These are phyloP conservation scores for Drosophila koepferae DNA, from an alignment of 2,888 invertebrate species.

Conservation along the genomic window DNA sequence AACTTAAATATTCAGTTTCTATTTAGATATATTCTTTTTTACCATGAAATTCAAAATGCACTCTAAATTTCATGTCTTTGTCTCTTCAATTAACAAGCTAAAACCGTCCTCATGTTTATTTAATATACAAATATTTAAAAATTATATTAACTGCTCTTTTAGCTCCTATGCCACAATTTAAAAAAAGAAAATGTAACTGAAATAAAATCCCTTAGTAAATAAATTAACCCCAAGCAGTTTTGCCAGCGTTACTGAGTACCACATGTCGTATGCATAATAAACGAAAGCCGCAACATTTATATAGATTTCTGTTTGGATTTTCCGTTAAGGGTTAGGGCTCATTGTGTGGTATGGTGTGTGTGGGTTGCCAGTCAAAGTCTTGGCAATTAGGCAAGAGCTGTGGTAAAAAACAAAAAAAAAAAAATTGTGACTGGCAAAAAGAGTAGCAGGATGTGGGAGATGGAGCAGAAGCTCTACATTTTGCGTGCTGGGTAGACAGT, in stretches of 20 bases:
- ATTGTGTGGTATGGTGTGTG: slow-evolving; percentile 3
- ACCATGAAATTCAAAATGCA: not conserved
- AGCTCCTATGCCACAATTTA: not conserved
- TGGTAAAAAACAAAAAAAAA: slow-evolving; percentile 10
- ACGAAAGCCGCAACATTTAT: slow-evolving; percentile 43
- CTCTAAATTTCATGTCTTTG: not conserved
- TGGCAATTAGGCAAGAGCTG: slow-evolving; percentile 72
- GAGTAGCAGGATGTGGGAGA: not conserved
- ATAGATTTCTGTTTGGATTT: slow-evolving; percentile 46
- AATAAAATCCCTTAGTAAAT: slow-evolving; percentile 16
- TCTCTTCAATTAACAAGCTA: not conserved
- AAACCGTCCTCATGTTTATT: not conserved
- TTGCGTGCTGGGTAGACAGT: slow-evolving; percentile 46
- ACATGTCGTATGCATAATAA: slow-evolving; percentile 68
- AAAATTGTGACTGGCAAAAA: slow-evolving; percentile 20
- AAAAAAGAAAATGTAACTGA: slow-evolving; percentile 3
- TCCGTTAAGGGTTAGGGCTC: slow-evolving; percentile 4
- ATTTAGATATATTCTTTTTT: not conserved
- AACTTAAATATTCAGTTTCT: not conserved
- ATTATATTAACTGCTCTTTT: not conserved
- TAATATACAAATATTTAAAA: not conserved
- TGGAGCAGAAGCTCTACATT: slow-evolving; percentile 7
- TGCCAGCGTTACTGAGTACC: slow-evolving; percentile 38
- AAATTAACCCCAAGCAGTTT: slow-evolving; percentile 39
- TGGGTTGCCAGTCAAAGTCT: slow-evolving; percentile 53